Evolutionary conservation across 2,888 invertebrate species (phyloP).

Genomic region (Listrodromus nycthemerus): DNA sequence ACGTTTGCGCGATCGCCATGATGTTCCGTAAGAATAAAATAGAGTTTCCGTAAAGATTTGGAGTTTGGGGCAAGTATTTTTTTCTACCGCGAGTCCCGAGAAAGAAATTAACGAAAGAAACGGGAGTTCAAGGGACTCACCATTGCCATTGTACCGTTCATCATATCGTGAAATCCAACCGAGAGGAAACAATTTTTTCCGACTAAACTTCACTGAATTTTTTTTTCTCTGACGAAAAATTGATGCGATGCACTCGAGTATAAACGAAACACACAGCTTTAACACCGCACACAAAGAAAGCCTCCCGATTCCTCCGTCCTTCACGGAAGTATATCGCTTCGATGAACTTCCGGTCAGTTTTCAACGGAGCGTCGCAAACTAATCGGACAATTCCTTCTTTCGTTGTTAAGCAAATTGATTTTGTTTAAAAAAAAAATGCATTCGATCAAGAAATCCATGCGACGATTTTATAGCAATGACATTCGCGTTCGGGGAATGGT

Average conservation of each 20-base stretch:
- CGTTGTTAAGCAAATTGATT: not conserved
- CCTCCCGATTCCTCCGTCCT: conserved; percentile 61
- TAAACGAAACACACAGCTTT: conserved; percentile 35
- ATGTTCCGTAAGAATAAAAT: conserved; percentile 55
- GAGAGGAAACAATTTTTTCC: conserved; percentile 54
- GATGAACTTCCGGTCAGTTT: conserved; percentile 24
- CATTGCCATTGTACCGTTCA: conserved; percentile 83
- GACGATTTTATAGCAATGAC: not conserved
- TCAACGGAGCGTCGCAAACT: not conserved
- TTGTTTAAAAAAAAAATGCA: not conserved
- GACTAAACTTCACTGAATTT: conserved; percentile 42
- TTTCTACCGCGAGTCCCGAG: no score
- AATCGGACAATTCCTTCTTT: not conserved
- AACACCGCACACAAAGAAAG: conserved; percentile 46
- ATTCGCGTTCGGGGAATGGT: not conserved
- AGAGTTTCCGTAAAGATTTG: conserved; percentile 3
- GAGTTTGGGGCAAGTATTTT: not conserved
- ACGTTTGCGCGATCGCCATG: conserved; percentile 68
- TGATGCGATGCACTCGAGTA: conserved; percentile 37
- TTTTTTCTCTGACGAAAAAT: conserved; percentile 26
- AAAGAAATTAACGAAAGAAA: not conserved
- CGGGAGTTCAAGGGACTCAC: conserved; percentile 72
- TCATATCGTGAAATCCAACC: conserved; percentile 69
- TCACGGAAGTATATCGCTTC: conserved; percentile 71
- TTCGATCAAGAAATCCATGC: not conserved